A percentile compares a stretch with the other conserved stretches of the same genome.
These are phyloP conservation scores for Pangasius krempfi DNA, from an alignment of 2,797 vertebrate genomes.

Conservation along the genomic window DNA sequence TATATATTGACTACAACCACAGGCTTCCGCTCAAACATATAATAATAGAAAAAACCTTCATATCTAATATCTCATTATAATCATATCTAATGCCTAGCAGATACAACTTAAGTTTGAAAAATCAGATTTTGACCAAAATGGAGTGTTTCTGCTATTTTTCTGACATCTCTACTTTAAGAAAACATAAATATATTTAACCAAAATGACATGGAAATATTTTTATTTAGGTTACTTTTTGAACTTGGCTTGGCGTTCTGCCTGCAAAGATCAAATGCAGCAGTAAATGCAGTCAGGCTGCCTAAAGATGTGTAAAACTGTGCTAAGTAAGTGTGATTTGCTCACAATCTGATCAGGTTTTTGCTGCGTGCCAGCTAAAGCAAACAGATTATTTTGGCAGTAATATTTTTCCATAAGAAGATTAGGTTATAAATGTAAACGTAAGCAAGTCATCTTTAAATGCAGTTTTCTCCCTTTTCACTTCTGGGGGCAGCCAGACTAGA, in stretches of 20 bases:
- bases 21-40: not conserved
- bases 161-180: not conserved
- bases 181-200: not conserved
- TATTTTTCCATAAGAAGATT: too few species aligned
- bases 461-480: not conserved
- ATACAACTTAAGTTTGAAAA: too few species aligned
- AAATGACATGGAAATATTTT: not conserved
- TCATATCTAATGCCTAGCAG: not conserved
- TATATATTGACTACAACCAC: not conserved
- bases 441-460: not conserved
- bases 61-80: not conserved
- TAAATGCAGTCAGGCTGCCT: not conserved
- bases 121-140: not conserved
- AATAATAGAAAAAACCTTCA: not conserved
- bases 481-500: not conserved
- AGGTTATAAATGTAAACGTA: not conserved
- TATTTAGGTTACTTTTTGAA: not conserved
- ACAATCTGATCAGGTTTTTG: not conserved
- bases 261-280: not conserved
- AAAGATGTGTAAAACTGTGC: not conserved
- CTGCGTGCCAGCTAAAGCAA: not conserved
- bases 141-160: not conserved
- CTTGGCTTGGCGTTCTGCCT: not conserved
- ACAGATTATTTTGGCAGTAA: not conserved
- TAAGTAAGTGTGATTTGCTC: not conserved